A percentile compares a stretch with the other conserved stretches of the same genome.
Conservation (phyloP, 2,797 vertebrate species). For the Pseudomugil gertrudae region DNA sequence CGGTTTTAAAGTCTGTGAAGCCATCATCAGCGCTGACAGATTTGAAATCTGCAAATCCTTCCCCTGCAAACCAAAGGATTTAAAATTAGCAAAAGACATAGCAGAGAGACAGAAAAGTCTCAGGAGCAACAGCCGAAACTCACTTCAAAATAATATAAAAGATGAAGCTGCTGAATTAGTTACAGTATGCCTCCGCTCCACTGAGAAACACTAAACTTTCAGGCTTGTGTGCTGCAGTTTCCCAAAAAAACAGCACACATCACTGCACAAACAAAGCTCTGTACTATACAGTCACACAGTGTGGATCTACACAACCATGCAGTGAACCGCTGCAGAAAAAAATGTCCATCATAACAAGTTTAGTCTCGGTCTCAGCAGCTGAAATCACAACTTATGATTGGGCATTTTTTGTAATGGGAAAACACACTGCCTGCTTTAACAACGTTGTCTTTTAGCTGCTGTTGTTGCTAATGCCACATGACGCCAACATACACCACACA, state of each 20-base stretch:
- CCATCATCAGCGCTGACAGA: constrained; percentile 89
- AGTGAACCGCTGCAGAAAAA: constrained; percentile 23
- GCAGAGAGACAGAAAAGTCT: constrained; percentile 19
- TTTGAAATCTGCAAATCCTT: constrained; percentile 95
- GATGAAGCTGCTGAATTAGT: constrained; percentile 39
- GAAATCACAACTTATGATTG: constrained; percentile 31
- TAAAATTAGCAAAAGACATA: constrained; percentile 36
- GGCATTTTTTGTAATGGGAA: constrained; percentile 28
- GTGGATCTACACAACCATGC: constrained; percentile 34
- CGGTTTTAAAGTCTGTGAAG: constrained; percentile 99
- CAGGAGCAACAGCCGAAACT: constrained; percentile 16
- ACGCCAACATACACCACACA: constrained; percentile 20
- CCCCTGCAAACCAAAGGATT: constrained; percentile 82
- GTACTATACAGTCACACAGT: neutral
- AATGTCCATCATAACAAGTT: constrained; percentile 38
- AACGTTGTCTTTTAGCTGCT: neutral
- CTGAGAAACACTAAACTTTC: constrained; percentile 27
- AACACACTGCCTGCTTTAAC: neutral
- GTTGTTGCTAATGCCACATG: constrained; percentile 19
- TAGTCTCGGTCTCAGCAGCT: neutral
- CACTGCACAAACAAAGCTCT: constrained; percentile 55
- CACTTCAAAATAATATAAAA: constrained; percentile 49
- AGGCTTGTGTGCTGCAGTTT: constrained; percentile 10
- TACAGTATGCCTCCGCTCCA: constrained; percentile 10
- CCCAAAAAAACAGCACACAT: constrained; percentile 42